Percentiles rank a stretch among this genome's conserved stretches.
Conservation (phyloP, 2,113 vertebrate genomes). For the Notarius lentiginosus region DNA sequence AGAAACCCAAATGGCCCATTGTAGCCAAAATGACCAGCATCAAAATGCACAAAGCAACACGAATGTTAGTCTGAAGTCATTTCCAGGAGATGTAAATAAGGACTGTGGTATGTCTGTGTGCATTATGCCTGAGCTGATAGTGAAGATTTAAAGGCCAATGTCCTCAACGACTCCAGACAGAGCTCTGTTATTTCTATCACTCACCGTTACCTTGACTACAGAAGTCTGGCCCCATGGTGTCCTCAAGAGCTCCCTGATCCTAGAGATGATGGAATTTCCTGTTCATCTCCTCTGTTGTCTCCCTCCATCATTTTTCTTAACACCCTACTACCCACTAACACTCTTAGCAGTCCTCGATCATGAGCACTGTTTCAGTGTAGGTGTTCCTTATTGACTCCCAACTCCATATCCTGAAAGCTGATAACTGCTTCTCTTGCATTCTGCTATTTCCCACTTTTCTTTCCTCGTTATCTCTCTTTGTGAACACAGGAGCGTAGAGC, state of each 20-base stretch:
- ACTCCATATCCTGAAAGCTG: neutral
- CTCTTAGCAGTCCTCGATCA: neutral
- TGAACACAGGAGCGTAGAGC: conserved; percentile 7
- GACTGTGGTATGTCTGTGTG: neutral
- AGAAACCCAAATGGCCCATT: neutral
- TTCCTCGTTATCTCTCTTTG: neutral
- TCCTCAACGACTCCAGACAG: conserved; percentile 23
- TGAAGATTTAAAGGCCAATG: conserved; percentile 2
- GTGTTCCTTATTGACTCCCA: neutral
- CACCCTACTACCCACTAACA: neutral
- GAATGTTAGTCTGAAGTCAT: neutral
- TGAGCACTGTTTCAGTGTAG: neutral
- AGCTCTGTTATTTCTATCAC: conserved; percentile 33
- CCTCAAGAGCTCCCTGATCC: conserved; percentile 34
- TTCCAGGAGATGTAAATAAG: conserved; percentile 10
- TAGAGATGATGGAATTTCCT: conserved; percentile 37
- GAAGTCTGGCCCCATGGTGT: conserved; percentile 38
- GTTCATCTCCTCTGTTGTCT: conserved; percentile 5
- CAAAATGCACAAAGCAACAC: neutral
- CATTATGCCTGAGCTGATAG: neutral
- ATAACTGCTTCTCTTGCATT: neutral
- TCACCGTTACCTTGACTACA: conserved; percentile 48
- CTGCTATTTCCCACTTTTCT: neutral
- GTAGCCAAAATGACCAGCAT: neutral
- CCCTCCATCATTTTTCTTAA: conserved; percentile 1